Evolutionary conservation across 2,797 vertebrate genomes (phyloP).

Genomic region (Sebastes jordani): DNA sequence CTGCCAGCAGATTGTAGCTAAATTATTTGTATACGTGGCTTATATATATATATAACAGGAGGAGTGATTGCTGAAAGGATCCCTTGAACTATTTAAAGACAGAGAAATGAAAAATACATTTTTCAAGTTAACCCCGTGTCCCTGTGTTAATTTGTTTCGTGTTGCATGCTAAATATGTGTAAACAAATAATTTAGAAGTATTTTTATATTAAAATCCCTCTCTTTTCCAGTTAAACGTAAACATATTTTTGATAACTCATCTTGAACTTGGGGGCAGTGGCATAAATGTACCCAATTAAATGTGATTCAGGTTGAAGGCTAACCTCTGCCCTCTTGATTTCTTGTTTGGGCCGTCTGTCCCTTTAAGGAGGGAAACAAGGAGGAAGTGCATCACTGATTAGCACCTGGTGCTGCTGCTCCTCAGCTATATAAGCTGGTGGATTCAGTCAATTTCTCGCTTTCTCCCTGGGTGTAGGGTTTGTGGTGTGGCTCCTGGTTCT

Average conservation of each 20-base stretch:
- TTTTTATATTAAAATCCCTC: background rate
- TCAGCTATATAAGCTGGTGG: background rate
- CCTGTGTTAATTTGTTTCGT: background rate
- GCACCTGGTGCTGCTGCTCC: no score
- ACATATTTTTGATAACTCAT: background rate
- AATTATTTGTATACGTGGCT: conserved; percentile 4
- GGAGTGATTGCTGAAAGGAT: background rate
- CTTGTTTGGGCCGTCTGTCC: background rate
- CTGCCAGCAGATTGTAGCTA: conserved; percentile 11
- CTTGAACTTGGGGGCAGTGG: background rate
- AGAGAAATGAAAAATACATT: background rate
- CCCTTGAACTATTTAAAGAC: background rate
- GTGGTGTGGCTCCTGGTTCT: no score
- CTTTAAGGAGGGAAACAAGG: background rate
- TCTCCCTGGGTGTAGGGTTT: background rate
- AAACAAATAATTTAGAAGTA: background rate
- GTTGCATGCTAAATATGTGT: background rate
- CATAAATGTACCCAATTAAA: background rate
- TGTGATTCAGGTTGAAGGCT: background rate
- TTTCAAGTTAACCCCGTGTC: background rate
- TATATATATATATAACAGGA: background rate
- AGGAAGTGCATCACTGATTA: background rate
- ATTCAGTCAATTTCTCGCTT: background rate
- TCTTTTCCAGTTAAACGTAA: background rate
- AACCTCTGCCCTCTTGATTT: background rate